These are phyloP conservation scores for Trididemnum miniatum DNA, from an alignment of 23 tunicate species.

Conservation along the genomic window DNA sequence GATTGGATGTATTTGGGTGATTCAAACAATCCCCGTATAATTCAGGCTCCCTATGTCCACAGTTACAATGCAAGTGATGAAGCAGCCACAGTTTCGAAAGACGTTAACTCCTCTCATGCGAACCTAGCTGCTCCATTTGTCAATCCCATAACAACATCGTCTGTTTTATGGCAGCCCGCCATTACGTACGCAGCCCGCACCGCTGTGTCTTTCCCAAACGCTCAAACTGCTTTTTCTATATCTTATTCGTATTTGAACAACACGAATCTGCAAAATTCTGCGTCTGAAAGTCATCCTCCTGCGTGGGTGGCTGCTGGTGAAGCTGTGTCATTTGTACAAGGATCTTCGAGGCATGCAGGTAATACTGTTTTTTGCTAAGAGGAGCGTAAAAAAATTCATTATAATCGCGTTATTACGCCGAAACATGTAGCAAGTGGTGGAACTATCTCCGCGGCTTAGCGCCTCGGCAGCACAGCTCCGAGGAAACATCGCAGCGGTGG, in stretches of 20 bases:
- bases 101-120: not conserved
- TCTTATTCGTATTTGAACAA: conserved; percentile 5
- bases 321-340: too few species aligned
- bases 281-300: too few species aligned
- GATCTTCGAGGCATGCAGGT: too few species aligned
- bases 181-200: not conserved
- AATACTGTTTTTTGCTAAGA: too few species aligned
- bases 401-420: too few species aligned
- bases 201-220: not conserved
- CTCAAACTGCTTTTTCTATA: too few species aligned
- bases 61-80: not conserved
- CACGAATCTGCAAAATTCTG: not conserved
- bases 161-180: conserved; percentile 45
- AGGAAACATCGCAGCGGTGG: too few species aligned
- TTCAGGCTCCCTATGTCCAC: not conserved
- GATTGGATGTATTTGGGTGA: not conserved
- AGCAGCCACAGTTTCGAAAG: not conserved
- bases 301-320: too few species aligned
- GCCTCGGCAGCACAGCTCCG: too few species aligned
- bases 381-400: too few species aligned
- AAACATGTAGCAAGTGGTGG: too few species aligned
- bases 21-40: not conserved
- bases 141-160: not conserved
- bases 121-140: not conserved
- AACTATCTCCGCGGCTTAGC: too few species aligned